Evolutionary conservation across 2,113 vertebrate genomes (phyloP), one percentile per base, ranked within the genome.

Genomic region (Colius striatus): DNA sequence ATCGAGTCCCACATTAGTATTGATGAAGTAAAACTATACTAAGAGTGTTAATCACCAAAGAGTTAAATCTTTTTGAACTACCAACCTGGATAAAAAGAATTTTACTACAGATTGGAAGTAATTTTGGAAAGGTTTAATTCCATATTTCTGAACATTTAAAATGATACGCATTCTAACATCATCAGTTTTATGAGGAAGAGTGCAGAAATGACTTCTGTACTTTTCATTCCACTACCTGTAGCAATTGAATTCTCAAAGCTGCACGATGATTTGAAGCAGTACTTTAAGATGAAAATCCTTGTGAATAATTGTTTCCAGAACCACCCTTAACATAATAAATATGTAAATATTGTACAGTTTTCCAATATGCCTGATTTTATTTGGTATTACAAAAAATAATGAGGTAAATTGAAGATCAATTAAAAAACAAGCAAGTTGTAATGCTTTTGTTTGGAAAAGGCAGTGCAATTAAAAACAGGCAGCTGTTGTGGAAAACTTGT

Each of bases 401-500:
- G 67, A 77, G 9, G 38, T 84, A 86, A 76, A 79, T n/a, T 67
- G 73, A 84, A 91, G 57, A 65, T 84, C 41, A 76, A 6, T 91
- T 95, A 22, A 51, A 65, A 91, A 94, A 73, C 50, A 73, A 89
- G n/a, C 38, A 79, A 63, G 15, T 41, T 73, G 16, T 70, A 74
- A 65, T 65, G 20, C 26, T 90, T 91, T 87, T 38, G 79, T 83
- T 82, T 92, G 19, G 32, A 94, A 92, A 88, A 94, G 67, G 26
- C n/a, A 70, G 30, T 58, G 34, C 65, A 96, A 93, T 91, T 95
- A 92, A 87, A 87, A 92, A 18, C 6, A 82, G 83, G 38, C 84
- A 94, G 82, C 67, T 95, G 83, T 65, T 95, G 73, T 45, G 20
- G 27, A 94, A 92, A 87, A 38, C 48, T 88, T 80, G 30, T 92